Conservation (phyloP, 2,797 vertebrate genomes). For the Sardinella longiceps region DNA sequence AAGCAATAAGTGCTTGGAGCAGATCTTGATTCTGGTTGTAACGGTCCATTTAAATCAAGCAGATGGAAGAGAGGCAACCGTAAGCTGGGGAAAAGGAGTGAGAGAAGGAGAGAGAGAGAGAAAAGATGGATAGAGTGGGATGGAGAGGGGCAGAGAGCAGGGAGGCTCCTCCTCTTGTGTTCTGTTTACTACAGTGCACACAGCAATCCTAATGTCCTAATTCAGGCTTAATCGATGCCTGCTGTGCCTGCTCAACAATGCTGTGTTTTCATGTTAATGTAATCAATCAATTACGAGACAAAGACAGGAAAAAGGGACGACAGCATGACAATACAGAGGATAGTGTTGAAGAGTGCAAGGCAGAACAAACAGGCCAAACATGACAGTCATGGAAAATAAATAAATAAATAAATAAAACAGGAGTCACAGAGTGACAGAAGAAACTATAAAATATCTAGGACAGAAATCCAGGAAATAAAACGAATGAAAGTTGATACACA, state of each 20-base stretch:
- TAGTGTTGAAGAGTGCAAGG: not conserved
- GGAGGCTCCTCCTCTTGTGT: not conserved
- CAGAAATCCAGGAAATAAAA: not conserved
- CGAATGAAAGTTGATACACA: not conserved
- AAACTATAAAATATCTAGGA: not conserved
- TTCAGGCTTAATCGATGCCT: not conserved
- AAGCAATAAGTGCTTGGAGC: constrained; percentile 13
- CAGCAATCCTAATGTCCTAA: not conserved
- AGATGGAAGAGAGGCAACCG: not conserved
- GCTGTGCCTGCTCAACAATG: not conserved
- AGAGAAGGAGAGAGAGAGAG: not conserved
- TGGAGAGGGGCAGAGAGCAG: not conserved
- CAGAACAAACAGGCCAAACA: not conserved
- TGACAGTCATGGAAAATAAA: not conserved
- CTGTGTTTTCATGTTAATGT: not conserved
- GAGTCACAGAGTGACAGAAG: not conserved
- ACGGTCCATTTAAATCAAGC: constrained; percentile 20
- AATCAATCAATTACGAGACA: no score
- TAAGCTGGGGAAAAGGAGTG: not conserved
- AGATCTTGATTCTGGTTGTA: not conserved
- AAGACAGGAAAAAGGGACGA: not conserved
- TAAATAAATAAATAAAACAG: not conserved
- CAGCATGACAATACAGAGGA: not conserved
- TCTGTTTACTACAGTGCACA: not conserved
- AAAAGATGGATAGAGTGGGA: not conserved